Evolutionary conservation across 1,140 invertebrate genomes (phyloP), one percentile per base, ranked within the genome.

Genomic region (Venustaconcha ellipsiformis): DNA sequence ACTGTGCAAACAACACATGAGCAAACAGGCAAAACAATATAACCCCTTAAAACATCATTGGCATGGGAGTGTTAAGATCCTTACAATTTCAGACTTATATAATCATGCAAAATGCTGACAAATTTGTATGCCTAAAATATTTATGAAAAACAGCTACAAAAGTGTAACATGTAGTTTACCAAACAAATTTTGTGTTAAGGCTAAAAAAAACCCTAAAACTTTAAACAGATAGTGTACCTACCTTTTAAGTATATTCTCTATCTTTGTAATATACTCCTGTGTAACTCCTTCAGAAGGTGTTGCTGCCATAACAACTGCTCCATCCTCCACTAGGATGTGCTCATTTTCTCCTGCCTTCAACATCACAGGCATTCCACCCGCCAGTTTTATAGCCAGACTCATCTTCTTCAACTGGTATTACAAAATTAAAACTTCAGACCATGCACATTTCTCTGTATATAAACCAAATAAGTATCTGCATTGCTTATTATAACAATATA

Each of bases 321-420:
- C 4, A 62, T 63, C 30, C 56, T 65, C 57, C 13, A 58, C 13
- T 18, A 68, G 37, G 15, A 57, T 57, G 30, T 26, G 23, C 6
- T 68, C 66, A 5, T 66, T 57, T 56, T 65, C 68, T 59, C 74
- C 79, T 30, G 78, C 79, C 14, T 86, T 83, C 72, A 84, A 78
- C 66, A 88, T 67, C 30, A 86, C 60, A 15, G 86, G 82, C 30
- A 82, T 77, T 3, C 85, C 87, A 4, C 86, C 87, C 20, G 80
- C 86, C 48, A 87, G 73, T 66, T 88, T 85, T 64, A 87, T 72
- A 0, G 83, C 83, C 30, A 84, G 15, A 65, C 70, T 79, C 78
- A 87, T 83, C 76, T 85, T 87, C 71, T 85, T 83, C 62, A 85
- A 87, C 86, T 88, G 69, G 55, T 55, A 71, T 17, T 13, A 20